Base-by-base conservation (phyloP, 37 sponge, comb jelly and placozoan genomes). In the Amphimedon queenslandica region DNA sequence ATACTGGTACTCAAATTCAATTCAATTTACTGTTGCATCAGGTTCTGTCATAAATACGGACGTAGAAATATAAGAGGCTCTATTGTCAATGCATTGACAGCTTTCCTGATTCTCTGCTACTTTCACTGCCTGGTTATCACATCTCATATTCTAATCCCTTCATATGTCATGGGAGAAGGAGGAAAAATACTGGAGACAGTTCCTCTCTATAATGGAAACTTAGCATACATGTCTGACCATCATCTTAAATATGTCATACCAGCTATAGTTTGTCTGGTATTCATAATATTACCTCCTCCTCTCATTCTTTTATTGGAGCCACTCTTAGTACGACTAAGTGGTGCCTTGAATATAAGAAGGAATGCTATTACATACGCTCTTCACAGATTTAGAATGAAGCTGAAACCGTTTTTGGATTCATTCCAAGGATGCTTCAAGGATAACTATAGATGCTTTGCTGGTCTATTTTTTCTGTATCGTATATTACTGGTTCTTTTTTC, bases 391-490 rank as follows among this genome's bases (percentile, higher is more conserved):
- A 13, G 61, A 6, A 25, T 60, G 21, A 60, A 25, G 27, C 21
- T 60, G 5, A 60, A 25, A n/a, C 61, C 61, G 8, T 60, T 60
- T 60, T 25, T 60, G 8, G 61, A 60, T 60, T 60, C 61, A n/a
- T 60, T 60, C 21, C 61, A 60, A 60, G 61, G 27, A 60, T 25
- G 61, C 21, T 60, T 60, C 61, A 60, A 60, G 21, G 61, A 60
- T n/a, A 60, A n/a, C 5, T 60, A 25, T n/a, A 13, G 61, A 60
- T 11, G 8, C 28, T 60, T 60, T 60, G 61, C 61, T 6, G 61
- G 61, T 25, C 28, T 60, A 60, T 60, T 25, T n/a, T 60, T 60
- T 60, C 24, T n/a, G 8, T 60, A 60, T 60, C 61, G 61, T n/a
- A 6, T 60, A 6, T 5, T n/a, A n/a, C 27, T 60, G 5, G 24